Base-by-base conservation (phyloP, 37 sponge, comb jelly and placozoan genomes). In the Theonella swinhoei region DNA sequence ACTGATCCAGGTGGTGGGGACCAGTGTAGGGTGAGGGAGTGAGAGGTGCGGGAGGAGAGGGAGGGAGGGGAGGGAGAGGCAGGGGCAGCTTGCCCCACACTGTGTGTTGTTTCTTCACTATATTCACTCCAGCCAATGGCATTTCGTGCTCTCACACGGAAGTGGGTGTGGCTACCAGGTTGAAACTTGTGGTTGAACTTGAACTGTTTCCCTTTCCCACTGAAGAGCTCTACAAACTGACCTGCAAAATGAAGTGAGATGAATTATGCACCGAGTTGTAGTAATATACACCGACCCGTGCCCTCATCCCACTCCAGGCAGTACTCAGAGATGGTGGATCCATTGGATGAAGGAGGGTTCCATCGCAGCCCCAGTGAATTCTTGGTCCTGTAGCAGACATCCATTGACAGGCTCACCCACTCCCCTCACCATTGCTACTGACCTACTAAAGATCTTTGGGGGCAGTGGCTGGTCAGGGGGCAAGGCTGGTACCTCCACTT, bases 261-360 rank as follows among this genome's bases (percentile, higher is more conserved):
- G 25, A 66, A 0, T 22, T 61, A 38, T 17, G 39, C 8, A 11
- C 28, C 22, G 5, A 11, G 4, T 19, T 69, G 29, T 24, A 24
- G 26, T 25, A 68, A 29, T 20, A 67, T 66, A 38, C 39, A 20
- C 39, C 5, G 23, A 78, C 38, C 28, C 23, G 23, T 78, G 41
- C 39, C 41, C 24, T 59, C 72, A 81, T 84, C 89, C 92, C 92
- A 92, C 43, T 92, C 89, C 78, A 92, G 66, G 20, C 31, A 37
- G 64, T 88, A 92, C 32, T 75, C 37, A 30, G 80, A 74, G 68
- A 92, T 88, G 11, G 89, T 72, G 34, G 89, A 64, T 26, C 92
- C 92, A 70, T 92, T 88, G 80, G 83, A 84, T n/a, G 86, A 59
- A 17, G 89, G 80, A 32, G 87, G 81, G 33, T 65, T 80, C 92